Base-by-base conservation (phyloP, 1,140 invertebrate species). In the Octopus bimaculoides region DNA sequence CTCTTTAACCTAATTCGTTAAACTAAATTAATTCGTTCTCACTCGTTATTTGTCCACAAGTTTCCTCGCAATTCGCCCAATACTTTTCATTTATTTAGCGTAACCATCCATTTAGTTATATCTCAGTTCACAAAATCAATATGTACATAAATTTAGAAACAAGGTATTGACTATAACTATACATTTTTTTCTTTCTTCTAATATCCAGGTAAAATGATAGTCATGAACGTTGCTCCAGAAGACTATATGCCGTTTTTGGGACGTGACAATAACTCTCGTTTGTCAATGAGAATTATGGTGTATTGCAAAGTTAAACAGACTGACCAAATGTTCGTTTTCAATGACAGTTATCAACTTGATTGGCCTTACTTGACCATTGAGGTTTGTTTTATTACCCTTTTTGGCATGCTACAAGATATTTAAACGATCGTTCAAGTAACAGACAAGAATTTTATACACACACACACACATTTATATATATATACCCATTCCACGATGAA, bases 291-390 rank as follows among this genome's bases (percentile, higher is more conserved):
- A 12, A 71, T 71, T 17, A 6, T 20, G 5, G 66, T 71, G 0
- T 71, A 71, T 71, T 71, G 66, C 0, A 93, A 92, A 4, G 95
- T 98, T 5, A 92, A 93, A 17, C 94, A 96, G 75, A 96, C 93
- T 1, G 93, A 95, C 75, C 97, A 93, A 86, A 95, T 97, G 85
- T 97, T 96, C 86, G 96, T 95, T 85, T 95, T 95, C 0, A 94
- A 96, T 90, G 95, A 96, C 85, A 95, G 97, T 89, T 96, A 97
- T 86, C 92, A 95, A 82, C 94, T 97, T 4, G 91, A 95, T 52
- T 97, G 96, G 86, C 96, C 96, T 0, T 95, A 97, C 86, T 95
- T 97, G 66, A 94, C 94, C 88, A 94, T 97, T 79, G 92, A 92
- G 84, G 93, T 94, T 81, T 76, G 66, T 41, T 41, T 41, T 41